Percentiles rank a stretch among this genome's conserved stretches.
Evolutionary conservation across 2,888 invertebrate genomes (phyloP).

Genomic region (Tetragnatha montana): DNA sequence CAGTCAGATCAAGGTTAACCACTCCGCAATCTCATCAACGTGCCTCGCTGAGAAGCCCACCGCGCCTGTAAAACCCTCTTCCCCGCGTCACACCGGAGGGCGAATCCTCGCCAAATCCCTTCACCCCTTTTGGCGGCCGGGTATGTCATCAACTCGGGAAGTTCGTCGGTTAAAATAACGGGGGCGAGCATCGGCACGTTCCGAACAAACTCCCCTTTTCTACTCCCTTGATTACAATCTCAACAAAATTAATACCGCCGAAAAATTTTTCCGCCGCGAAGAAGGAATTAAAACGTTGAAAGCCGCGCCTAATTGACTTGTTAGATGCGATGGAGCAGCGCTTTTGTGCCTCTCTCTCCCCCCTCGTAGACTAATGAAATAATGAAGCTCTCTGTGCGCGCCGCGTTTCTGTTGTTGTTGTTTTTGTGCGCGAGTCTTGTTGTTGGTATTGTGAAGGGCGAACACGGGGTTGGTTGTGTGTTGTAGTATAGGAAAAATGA

Average conservation of each 20-base stretch:
- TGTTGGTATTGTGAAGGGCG: constrained; percentile 5
- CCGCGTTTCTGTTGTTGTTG: background rate
- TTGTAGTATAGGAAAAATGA: background rate
- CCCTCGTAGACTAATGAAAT: constrained; percentile 54
- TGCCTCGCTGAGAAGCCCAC: background rate
- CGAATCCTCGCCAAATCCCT: constrained; percentile 48
- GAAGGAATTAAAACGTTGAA: constrained; percentile 70
- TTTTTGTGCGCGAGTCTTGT: background rate
- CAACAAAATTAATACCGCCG: constrained; percentile 70
- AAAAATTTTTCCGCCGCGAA: constrained; percentile 59
- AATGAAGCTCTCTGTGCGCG: constrained; percentile 43
- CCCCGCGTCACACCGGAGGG: background rate
- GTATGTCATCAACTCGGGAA: constrained; percentile 68
- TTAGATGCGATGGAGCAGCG: constrained; percentile 62
- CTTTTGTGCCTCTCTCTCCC: constrained; percentile 48
- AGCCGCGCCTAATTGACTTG: constrained; percentile 70
- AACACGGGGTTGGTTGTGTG: background rate
- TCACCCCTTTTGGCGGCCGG: constrained; percentile 37
- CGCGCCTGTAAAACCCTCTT: background rate
- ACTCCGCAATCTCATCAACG: no score
- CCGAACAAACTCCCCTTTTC: constrained; percentile 53
- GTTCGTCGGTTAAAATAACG: constrained; percentile 68
- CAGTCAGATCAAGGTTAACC: no score
- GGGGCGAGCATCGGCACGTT: constrained; percentile 66
- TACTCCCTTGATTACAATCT: constrained; percentile 68